Evolutionary conservation across 2,797 vertebrate species (phyloP).

Genomic region (Ispidina picta): DNA sequence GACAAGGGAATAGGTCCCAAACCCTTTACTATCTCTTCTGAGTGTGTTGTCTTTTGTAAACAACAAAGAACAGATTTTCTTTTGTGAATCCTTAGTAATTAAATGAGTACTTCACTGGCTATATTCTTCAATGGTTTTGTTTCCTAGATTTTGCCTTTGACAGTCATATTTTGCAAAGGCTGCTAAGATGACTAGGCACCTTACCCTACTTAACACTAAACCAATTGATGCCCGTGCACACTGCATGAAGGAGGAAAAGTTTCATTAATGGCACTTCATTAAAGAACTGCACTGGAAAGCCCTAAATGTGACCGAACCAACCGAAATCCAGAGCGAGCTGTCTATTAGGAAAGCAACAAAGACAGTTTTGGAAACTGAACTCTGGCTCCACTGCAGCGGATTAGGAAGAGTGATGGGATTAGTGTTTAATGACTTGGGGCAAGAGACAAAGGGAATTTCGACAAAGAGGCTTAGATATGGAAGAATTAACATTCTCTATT

Average conservation of each 20-base stretch:
- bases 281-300: conserved; percentile 78
- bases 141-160: conserved; percentile 83
- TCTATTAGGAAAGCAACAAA: conserved; percentile 88
- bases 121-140: conserved; percentile 77
- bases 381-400: conserved; percentile 91
- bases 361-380: conserved; percentile 89
- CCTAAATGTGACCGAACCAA: conserved; percentile 79
- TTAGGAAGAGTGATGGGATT: conserved; percentile 99
- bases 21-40: conserved; percentile 86
- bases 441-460: conserved; percentile 99
- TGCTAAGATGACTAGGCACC: conserved; percentile 76
- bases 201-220: conserved; percentile 80
- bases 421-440: conserved; percentile 99
- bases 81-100: conserved; percentile 89
- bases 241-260: conserved; percentile 82
- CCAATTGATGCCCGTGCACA: conserved; percentile 78
- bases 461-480: conserved; percentile 99
- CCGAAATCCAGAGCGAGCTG: conserved; percentile 81
- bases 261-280: conserved; percentile 91
- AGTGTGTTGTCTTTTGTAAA: conserved; percentile 85
- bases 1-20: conserved; percentile 62
- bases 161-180: conserved; percentile 81
- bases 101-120: conserved; percentile 82
- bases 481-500: conserved; percentile 98
- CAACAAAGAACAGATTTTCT: conserved; percentile 84